Evolutionary conservation across 2,113 vertebrate genomes (phyloP), one percentile per base, ranked within the genome.

Genomic region (Cyanoramphus novaezelandiae): DNA sequence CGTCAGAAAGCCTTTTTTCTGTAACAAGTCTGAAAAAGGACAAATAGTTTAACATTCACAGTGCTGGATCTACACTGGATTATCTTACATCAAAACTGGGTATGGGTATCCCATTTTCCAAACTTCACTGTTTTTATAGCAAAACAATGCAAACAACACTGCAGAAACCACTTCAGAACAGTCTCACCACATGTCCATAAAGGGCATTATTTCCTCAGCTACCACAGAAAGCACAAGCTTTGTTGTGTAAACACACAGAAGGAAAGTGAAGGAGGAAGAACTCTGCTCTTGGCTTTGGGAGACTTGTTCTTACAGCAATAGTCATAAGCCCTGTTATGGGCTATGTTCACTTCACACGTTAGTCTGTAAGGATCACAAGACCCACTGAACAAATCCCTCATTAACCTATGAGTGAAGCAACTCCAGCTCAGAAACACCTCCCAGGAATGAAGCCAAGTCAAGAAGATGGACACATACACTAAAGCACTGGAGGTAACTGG

Each of bases 61-160:
- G 8, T 23, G 39, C 11, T n/a, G 71, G 15, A 49, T 76, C 28
- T 49, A 63, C 67, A 71, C 6, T 17, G 86, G 57, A 80, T 80
- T 72, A 80, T 60, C 87, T 86, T n/a, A 24, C 57, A 79, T 67
- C 82, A 82, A 55, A 91, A 86, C 11, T 33, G 59, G 62, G 59
- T 49, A 76, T 20, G 68, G 39, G 25, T n/a, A 80, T 63, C 76
- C 25, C 16, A 25, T 89, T 83, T 83, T 83, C 68, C 68, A 29
- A 94, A 68, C 80, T 92, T 91, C 59, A 72, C 64, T 60, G 80
- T 43, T 86, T 76, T 79, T 64, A 49, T 50, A 92, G 80, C 35
- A 62, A 76, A 91, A 64, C 44, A 63, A 88, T 23, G 28, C 83
- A 92, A 95, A 88, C 19, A 24, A 77, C 23, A n/a, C 21, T 41